These are phyloP conservation scores for Melanotaenia boesemani DNA, from an alignment of 2,797 vertebrate genomes.

Conservation along the genomic window DNA sequence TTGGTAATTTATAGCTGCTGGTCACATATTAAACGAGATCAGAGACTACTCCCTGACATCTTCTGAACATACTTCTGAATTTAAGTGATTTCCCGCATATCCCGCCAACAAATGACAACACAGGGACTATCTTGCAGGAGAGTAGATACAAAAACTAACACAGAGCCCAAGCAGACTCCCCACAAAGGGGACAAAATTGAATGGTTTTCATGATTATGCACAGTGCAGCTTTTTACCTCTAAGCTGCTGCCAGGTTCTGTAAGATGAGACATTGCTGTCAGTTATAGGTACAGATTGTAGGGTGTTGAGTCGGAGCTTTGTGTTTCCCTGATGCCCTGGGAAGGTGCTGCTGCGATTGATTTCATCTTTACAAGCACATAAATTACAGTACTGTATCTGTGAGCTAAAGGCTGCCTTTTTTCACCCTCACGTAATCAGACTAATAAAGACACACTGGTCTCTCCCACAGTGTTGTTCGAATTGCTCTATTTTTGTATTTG, in stretches of 20 bases:
- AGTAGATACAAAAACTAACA: conserved; percentile 64
- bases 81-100: conserved; percentile 82
- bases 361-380: conserved; percentile 66
- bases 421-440: conserved; percentile 67
- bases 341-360: conserved; percentile 69
- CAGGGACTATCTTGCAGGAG: conserved; percentile 72
- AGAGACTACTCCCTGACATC: conserved; percentile 82
- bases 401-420: conserved; percentile 62
- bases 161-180: conserved; percentile 50
- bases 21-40: conserved; percentile 86
- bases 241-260: conserved; percentile 54
- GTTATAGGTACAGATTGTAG: conserved; percentile 55
- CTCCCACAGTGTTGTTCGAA: conserved; percentile 59
- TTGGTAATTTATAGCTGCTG: conserved; percentile 85
- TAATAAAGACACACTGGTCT: conserved; percentile 56
- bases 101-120: conserved; percentile 82
- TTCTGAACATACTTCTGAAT: conserved; percentile 81
- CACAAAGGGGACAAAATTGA: conserved; percentile 79
- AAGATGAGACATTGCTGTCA: conserved; percentile 71
- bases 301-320: conserved; percentile 47
- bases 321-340: conserved; percentile 63
- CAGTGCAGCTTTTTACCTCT: conserved; percentile 67
- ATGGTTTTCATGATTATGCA: conserved; percentile 77
- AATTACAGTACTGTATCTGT: conserved; percentile 65
- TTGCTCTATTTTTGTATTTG: conserved; percentile 45